Conservation (phyloP, 2,113 vertebrate species). For the Donacobius atricapilla region DNA sequence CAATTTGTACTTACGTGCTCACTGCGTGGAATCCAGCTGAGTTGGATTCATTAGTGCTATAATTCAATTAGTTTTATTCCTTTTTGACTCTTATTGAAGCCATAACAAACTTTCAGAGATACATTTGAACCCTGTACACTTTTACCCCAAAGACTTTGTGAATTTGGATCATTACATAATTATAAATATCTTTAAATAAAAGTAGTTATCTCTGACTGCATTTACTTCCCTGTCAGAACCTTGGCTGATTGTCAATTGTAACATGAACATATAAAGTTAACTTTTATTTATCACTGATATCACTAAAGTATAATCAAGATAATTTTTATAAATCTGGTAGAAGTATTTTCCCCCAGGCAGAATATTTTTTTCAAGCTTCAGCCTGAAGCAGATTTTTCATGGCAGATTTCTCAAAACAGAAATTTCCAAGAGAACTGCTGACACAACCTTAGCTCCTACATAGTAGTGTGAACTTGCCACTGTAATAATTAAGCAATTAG, state of each 20-base stretch:
- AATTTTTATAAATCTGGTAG: constrained; percentile 11
- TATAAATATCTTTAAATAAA: background rate
- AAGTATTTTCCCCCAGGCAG: background rate
- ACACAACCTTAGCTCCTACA: constrained; percentile 51
- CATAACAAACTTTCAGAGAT: background rate
- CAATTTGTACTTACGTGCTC: background rate
- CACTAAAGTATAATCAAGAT: constrained; percentile 8
- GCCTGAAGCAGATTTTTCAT: constrained; percentile 19
- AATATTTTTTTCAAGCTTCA: constrained; percentile 6
- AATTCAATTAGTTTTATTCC: background rate
- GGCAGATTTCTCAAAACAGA: constrained; percentile 39
- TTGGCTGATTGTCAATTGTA: background rate
- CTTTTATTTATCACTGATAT: background rate
- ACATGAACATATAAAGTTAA: background rate
- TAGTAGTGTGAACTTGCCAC: constrained; percentile 48
- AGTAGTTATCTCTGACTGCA: background rate
- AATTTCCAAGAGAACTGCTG: constrained; percentile 65
- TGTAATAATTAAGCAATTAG: constrained; percentile 82
- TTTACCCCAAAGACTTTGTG: background rate
- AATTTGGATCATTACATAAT: background rate
- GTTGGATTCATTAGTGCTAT: background rate
- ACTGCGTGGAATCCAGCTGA: background rate
- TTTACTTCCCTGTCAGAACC: background rate
- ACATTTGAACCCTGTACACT: background rate
- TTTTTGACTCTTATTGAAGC: background rate